Evolutionary conservation across 2,113 vertebrate genomes (phyloP), one percentile per base, ranked within the genome.

Genomic region (Tragelaphus buxtoni): DNA sequence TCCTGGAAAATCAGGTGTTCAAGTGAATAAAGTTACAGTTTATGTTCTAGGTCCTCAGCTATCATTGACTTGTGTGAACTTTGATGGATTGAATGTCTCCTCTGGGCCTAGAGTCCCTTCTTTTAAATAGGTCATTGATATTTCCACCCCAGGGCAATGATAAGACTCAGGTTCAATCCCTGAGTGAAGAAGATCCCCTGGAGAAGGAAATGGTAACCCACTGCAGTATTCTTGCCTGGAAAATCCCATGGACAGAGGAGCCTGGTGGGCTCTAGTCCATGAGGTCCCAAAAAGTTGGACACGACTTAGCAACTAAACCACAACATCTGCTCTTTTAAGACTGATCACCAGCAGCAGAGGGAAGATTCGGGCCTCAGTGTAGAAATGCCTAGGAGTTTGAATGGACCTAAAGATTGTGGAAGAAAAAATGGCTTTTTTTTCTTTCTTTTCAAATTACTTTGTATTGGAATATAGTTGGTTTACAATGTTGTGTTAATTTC

Each of bases 121-220:
- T 86, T 30, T 58, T 65, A 94, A 89, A 84, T 6, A 91, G 45
- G 82, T 91, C 86, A 97, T 39, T 87, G 91, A 97, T 94, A 97
- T 47, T 74, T 83, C 58, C 63, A 87, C 42, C 61, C 51, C 47
- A 51, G 7, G 77, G 20, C 61, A 82, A 28, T 5, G 12, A 39
- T 26, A 69, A 72, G 18, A 72, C 65, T 39, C 20, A 72, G 18
- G 65, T 72, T 72, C 65, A 39, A 0, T 39, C n/a, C n/a, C 9
- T 22, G 18, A 18, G n/a, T 69, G 65, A 72, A 35, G 20, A 72
- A 39, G 9, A 39, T 69, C 9, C 65, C n/a, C n/a, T 39, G 65
- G 65, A 72, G 65, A 39, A 12, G n/a, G 18, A 72, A 39, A 72
- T 24, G n/a, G 65, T 1, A 39, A 72, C n/a, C 18, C 65, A 39